Evolutionary conservation across 2,797 vertebrate species (phyloP), one percentile per base, ranked within the genome.

Genomic region (Eleutherodactylus coqui): DNA sequence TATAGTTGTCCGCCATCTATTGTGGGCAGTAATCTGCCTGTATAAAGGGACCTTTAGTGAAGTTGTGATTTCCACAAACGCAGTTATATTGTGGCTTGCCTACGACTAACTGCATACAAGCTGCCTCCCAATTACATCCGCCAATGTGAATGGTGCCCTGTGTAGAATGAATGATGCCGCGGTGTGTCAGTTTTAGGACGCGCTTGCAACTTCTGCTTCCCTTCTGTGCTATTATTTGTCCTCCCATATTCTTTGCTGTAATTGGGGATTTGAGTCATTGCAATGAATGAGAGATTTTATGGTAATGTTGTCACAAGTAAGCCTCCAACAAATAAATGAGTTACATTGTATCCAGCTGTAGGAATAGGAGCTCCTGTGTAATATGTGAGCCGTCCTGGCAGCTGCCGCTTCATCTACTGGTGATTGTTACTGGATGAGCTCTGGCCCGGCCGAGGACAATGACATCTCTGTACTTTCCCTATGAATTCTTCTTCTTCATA

Each of bases 331-430:
- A 55, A 77, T 64, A 58, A 49, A 84, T 83, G 77, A 73, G 69
- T 82, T 88, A 55, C 72, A 55, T 87, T 79, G 67, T 55, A 3
- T 72, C 3, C 24, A 86, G 89, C 83, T 73, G 85, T 0, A 0
- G 86, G 81, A 89, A 67, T 73, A 5, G 83, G 49, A 38, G 67
- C 88, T 82, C 87, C 78, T 75, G 75, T 87, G 84, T 75, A 86
- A 82, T 86, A 84, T 58, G 41, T 14, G 80, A 86, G 89, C 75
- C 90, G 75, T 32, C 29, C 0, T 87, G 88, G 83, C 90, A 92
- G 91, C 90, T 92, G 91, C 90, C 88, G 88, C 87, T 90, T 89
- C 88, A 85, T 89, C 88, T 86, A 0, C 2, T 1, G 67, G 83
- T 67, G 85, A 88, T 88, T 90, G 75, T 79, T 51, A 51, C 82